Evolutionary conservation across 2,797 vertebrate species (phyloP).

Genomic region (Knipowitschia caucasica): DNA sequence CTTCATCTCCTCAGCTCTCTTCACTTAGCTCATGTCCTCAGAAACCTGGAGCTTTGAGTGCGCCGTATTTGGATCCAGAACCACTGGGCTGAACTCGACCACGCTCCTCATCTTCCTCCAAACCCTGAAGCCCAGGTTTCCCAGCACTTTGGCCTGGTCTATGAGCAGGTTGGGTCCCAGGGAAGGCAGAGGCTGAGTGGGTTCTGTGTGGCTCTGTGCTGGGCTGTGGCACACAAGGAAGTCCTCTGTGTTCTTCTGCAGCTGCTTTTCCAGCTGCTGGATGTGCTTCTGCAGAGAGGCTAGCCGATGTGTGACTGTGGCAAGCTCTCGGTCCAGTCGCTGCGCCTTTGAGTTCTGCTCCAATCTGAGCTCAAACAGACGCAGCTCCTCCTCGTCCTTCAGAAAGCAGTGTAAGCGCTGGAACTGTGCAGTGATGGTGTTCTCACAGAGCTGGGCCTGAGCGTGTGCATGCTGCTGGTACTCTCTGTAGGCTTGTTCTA

Average conservation of each 20-base stretch:
- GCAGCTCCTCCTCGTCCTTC: neutral
- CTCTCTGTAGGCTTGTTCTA: neutral
- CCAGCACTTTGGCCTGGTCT: constrained; percentile 1
- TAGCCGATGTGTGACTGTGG: neutral
- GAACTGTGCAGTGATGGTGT: neutral
- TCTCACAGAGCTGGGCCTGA: neutral
- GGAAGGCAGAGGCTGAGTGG: no score
- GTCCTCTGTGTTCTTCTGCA: neutral
- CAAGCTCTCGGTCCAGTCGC: neutral
- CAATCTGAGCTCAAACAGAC: neutral
- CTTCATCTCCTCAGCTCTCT: no score
- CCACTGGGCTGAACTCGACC: neutral
- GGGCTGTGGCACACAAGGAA: neutral
- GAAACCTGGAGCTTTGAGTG: neutral
- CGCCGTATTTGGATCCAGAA: constrained; percentile 7
- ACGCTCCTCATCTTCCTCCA: neutral
- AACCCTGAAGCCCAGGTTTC: neutral
- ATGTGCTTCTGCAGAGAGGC: constrained; percentile 1
- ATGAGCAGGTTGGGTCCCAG: neutral
- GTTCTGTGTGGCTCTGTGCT: neutral
- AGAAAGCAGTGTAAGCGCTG: neutral
- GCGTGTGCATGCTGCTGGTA: neutral
- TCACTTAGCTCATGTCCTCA: neutral
- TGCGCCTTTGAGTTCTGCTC: neutral
- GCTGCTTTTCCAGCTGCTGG: neutral